These are phyloP conservation scores for Rhamphomyia laevipes DNA, from an alignment of 2,888 invertebrate genomes.

Conservation along the genomic window DNA sequence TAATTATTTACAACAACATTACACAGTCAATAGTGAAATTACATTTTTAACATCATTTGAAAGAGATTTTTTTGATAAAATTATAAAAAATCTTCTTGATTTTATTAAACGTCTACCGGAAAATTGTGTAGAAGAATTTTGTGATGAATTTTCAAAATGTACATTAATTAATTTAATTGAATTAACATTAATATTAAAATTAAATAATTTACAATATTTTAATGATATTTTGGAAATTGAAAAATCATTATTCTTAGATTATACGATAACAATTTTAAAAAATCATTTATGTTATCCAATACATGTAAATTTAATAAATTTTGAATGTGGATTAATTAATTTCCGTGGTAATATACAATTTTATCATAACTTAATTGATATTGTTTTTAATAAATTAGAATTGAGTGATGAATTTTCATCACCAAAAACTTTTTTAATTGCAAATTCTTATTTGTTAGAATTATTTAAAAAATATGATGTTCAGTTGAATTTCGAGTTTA, in stretches of 20 bases:
- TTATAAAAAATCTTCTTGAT: slow-evolving; percentile 14
- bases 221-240: slow-evolving; percentile 27
- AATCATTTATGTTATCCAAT: slow-evolving; percentile 17
- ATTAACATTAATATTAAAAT: slow-evolving; percentile 19
- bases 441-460: slow-evolving; percentile 22
- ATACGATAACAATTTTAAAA: slow-evolving; percentile 7
- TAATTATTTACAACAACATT: slow-evolving; percentile 15
- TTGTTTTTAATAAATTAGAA: slow-evolving; percentile 10
- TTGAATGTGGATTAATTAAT: slow-evolving; percentile 25
- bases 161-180: slow-evolving; percentile 21
- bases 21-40: not conserved
- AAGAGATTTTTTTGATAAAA: slow-evolving; percentile 20
- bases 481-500: slow-evolving; percentile 17
- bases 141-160: slow-evolving; percentile 15
- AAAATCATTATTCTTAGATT: slow-evolving; percentile 15
- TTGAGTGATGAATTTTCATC: slow-evolving; percentile 3
- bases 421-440: slow-evolving; percentile 14
- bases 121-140: slow-evolving; percentile 16
- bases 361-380: slow-evolving; percentile 9
- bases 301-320: slow-evolving; percentile 21
- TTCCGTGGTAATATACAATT: slow-evolving; percentile 15
- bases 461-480: slow-evolving; percentile 28
- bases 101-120: slow-evolving; percentile 20
- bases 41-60: slow-evolving; percentile 17
- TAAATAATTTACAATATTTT: slow-evolving; percentile 20